Percentiles rank a stretch among this genome's conserved stretches.
Evolutionary conservation across 2,797 vertebrate species (phyloP).

Genomic region (Xiphorhynchus erythropygius): DNA sequence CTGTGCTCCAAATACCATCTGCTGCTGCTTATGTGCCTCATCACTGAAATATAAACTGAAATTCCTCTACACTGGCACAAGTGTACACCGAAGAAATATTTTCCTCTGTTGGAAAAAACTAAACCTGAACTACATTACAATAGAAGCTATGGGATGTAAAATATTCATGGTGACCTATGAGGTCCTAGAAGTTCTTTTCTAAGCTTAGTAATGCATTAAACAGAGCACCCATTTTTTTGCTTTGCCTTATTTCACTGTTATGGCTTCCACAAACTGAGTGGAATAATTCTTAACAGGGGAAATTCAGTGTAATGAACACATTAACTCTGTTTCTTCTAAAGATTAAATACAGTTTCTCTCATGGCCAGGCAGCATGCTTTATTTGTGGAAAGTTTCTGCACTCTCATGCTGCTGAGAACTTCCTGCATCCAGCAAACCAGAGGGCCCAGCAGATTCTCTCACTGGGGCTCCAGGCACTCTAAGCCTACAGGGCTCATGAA

Average conservation of each 20-base stretch:
- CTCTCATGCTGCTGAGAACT: background rate
- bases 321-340: background rate
- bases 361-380: background rate
- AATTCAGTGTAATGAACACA: slow-evolving; percentile 4
- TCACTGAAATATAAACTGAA: slow-evolving; percentile 51
- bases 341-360: background rate
- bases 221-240: background rate
- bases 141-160: background rate
- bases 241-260: background rate
- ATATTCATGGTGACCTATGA: background rate
- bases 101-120: background rate
- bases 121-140: background rate
- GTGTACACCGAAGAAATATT: background rate
- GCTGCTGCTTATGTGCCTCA: slow-evolving; percentile 24
- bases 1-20: slow-evolving; percentile 46
- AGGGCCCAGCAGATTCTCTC: background rate
- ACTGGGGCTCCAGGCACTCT: background rate
- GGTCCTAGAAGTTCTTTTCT: background rate
- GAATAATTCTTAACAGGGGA: slow-evolving; percentile 14
- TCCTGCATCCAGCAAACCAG: background rate
- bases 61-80: slow-evolving; percentile 3
- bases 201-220: background rate
- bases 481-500: fast-evolving
- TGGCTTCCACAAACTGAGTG: background rate
- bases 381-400: background rate